Conservation (phyloP, 2,797 vertebrate species). For the Karalla daura region DNA sequence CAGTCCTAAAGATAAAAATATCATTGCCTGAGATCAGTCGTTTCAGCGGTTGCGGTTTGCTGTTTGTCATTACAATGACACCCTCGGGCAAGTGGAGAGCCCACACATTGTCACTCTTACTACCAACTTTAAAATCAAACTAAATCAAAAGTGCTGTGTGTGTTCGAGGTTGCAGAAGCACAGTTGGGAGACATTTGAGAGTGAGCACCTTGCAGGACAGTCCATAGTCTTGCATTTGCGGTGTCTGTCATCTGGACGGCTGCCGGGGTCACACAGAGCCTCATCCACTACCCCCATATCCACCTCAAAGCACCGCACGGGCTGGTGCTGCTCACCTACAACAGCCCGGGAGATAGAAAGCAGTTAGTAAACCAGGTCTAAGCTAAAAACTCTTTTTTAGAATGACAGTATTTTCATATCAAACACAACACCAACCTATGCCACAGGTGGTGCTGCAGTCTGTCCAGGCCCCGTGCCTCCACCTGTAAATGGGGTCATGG, state of each 20-base stretch:
- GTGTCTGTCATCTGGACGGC: constrained; percentile 85
- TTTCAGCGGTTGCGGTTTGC: background rate
- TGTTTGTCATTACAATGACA: constrained; percentile 3
- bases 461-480: constrained; percentile 93
- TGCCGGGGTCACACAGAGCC: constrained; percentile 87
- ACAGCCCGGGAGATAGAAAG: background rate
- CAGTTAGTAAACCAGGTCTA: background rate
- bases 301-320: constrained; percentile 85
- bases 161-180: background rate
- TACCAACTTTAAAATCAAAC: no score
- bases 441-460: constrained; percentile 95
- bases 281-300: constrained; percentile 87
- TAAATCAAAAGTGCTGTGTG: background rate
- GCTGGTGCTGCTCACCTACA: constrained; percentile 89
- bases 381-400: background rate
- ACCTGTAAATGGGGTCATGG: constrained; percentile 86
- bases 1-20: background rate
- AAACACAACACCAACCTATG: constrained; percentile 78
- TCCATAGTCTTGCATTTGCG: constrained; percentile 91
- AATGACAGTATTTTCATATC: background rate
- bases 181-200: background rate
- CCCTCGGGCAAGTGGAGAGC: background rate
- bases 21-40: background rate
- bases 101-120: background rate
- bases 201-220: constrained; percentile 90